Percentiles rank a stretch among this genome's conserved stretches.
These are phyloP conservation scores for Gorsachius goisagi DNA, from an alignment of 2,113 vertebrate species.

Conservation along the genomic window DNA sequence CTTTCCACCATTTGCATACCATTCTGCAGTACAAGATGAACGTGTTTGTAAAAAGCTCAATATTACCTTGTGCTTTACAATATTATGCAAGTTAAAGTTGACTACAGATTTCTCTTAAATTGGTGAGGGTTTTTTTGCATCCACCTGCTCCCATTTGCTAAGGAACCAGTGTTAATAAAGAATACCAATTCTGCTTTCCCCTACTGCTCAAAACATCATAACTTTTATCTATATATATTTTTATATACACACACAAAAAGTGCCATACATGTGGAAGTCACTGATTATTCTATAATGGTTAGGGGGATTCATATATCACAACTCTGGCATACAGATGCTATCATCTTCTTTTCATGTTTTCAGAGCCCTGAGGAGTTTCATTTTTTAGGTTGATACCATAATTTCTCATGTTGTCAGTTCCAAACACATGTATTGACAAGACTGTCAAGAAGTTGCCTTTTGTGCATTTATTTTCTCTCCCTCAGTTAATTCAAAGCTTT, in stretches of 20 bases:
- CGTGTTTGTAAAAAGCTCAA: not conserved
- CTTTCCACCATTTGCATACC: not conserved
- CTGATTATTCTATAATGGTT: not conserved
- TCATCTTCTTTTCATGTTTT: constrained; percentile 4
- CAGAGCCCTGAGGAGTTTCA: constrained; percentile 25
- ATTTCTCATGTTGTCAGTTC: constrained; percentile 54
- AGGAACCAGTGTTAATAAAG: not conserved
- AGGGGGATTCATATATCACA: not conserved
- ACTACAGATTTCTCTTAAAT: not conserved
- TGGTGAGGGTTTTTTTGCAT: not conserved
- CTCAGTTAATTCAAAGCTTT: constrained; percentile 27
- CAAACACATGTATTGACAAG: constrained; percentile 48
- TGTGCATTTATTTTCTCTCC: constrained; percentile 47
- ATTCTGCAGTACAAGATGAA: not conserved
- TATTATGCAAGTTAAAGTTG: not conserved
- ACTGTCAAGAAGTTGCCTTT: constrained; percentile 22
- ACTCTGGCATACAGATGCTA: not conserved
- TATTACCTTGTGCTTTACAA: not conserved
- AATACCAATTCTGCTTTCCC: not conserved
- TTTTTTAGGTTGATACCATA: constrained; percentile 28
- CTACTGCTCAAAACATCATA: not conserved
- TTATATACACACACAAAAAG: not conserved
- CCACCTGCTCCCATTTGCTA: not conserved
- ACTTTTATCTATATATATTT: not conserved
- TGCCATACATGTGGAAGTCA: not conserved